phyloP scores from a whole-genome alignment of 2,888 invertebrate genomes.

The Allophyes oxyacanthae region DNA sequence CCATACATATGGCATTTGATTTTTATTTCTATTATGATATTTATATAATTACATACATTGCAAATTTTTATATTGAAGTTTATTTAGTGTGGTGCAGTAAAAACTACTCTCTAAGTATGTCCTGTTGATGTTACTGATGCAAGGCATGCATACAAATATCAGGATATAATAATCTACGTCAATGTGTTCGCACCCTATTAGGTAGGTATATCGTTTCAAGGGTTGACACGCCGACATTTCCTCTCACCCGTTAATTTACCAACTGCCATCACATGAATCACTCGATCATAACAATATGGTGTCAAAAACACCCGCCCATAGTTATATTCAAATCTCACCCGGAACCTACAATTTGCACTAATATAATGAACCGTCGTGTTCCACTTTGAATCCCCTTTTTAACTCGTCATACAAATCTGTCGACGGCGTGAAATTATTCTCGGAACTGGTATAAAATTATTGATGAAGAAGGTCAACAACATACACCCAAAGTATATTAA shows the following conservation, averaged over 20 bases:
- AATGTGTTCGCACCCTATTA: too few relatives aligned
- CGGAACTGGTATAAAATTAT: background rate
- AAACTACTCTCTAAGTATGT: too few relatives aligned
- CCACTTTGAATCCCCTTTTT: conserved; percentile 54
- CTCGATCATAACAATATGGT: conserved; percentile 7
- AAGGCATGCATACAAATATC: too few relatives aligned
- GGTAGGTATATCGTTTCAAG: too few relatives aligned
- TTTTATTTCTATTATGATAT: too few relatives aligned
- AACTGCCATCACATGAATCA: conserved; percentile 6
- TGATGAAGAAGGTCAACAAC: conserved; percentile 22
- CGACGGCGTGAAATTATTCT: conserved; percentile 45
- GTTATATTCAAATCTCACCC: conserved; percentile 8
- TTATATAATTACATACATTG: too few relatives aligned
- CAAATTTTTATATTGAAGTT: too few relatives aligned
- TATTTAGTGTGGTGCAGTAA: too few relatives aligned
- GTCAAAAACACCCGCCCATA: conserved; percentile 14
- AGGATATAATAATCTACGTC: too few relatives aligned
- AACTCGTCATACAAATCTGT: conserved; percentile 52
- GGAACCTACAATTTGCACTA: conserved; percentile 42
- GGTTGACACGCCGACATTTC: background rate
- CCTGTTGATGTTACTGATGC: too few relatives aligned
- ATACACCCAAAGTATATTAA: too few relatives aligned
- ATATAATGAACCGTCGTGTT: conserved; percentile 47
- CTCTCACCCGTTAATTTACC: background rate
- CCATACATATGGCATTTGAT: too few relatives aligned